A percentile compares a stretch with the other conserved stretches of the same genome.
Conservation (phyloP, 2,888 invertebrate species). For the Hedya salicella region DNA sequence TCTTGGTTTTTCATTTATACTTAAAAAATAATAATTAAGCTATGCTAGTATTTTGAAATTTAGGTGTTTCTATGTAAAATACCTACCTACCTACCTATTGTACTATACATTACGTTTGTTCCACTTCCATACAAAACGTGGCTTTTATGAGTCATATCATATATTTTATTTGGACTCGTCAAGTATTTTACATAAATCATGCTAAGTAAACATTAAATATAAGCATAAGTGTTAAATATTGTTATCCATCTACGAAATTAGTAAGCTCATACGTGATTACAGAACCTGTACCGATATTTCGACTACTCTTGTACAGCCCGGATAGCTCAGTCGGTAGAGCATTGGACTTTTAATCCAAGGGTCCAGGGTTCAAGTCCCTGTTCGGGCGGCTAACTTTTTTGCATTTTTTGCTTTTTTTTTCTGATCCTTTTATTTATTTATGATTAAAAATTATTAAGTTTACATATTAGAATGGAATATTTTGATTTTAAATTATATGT, state of each 20-base stretch:
- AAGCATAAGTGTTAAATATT: conserved; percentile 24
- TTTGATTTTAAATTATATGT: too few relatives aligned
- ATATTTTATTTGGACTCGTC: not conserved
- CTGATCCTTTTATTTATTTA: not conserved
- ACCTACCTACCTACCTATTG: too few relatives aligned
- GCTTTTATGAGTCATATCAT: conserved; percentile 6
- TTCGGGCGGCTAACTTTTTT: conserved; percentile 81
- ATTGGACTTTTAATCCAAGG: conserved; percentile 92
- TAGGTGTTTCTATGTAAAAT: too few relatives aligned
- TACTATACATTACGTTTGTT: too few relatives aligned
- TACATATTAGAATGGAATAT: too few relatives aligned
- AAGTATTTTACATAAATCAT: conserved; percentile 11
- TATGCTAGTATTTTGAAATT: too few relatives aligned
- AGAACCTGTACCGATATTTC: conserved; percentile 27
- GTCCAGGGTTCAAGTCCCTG: conserved; percentile 92
- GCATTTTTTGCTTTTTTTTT: conserved; percentile 25
- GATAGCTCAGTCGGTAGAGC: conserved; percentile 91
- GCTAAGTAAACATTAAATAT: conserved; percentile 1
- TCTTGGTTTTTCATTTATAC: too few relatives aligned
- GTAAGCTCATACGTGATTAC: not conserved
- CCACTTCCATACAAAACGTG: not conserved
- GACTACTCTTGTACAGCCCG: conserved; percentile 70
- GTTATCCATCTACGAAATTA: not conserved
- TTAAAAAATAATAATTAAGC: too few relatives aligned
- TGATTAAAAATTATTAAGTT: too few relatives aligned